These are phyloP conservation scores for Athetis lepigone DNA, from an alignment of 2,888 invertebrate genomes.

Conservation along the genomic window DNA sequence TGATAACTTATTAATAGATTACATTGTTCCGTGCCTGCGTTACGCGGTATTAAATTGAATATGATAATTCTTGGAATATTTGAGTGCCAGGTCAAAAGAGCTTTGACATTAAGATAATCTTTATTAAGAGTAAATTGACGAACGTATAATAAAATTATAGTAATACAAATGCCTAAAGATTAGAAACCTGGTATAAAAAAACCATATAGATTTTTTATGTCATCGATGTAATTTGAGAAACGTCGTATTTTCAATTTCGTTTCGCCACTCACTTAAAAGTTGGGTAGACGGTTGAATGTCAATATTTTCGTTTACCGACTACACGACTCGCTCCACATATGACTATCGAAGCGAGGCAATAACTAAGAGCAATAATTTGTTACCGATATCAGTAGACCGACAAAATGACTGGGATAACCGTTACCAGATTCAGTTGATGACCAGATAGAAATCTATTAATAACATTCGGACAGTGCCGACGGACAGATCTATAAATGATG, in stretches of 20 bases:
- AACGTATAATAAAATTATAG: conserved; percentile 53
- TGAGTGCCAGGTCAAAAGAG: conserved; percentile 32
- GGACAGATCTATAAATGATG: conserved; percentile 90
- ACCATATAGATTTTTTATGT: conserved; percentile 30
- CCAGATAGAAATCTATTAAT: conserved; percentile 90
- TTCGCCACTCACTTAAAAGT: conserved; percentile 7
- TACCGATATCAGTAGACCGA: conserved; percentile 80
- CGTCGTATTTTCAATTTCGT: not conserved
- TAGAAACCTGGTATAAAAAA: conserved; percentile 12
- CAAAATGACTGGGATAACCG: conserved; percentile 85
- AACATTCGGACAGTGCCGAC: conserved; percentile 87
- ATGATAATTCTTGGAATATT: conserved; percentile 49
- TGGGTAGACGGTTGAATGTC: conserved; percentile 42
- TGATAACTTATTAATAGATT: conserved; percentile 49
- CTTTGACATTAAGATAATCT: conserved; percentile 52
- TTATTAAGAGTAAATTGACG: conserved; percentile 54
- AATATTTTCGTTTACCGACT: conserved; percentile 50
- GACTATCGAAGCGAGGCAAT: conserved; percentile 51
- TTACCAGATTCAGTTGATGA: conserved; percentile 88
- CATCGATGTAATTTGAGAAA: conserved; percentile 33
- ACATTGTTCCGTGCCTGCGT: conserved; percentile 49
- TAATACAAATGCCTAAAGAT: conserved; percentile 36
- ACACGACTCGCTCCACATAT: conserved; percentile 59
- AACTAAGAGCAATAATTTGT: conserved; percentile 83
- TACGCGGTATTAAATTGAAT: conserved; percentile 48